phyloP scores from a whole-genome alignment of 2,797 vertebrate species.

The Diglossa cyanea region DNA sequence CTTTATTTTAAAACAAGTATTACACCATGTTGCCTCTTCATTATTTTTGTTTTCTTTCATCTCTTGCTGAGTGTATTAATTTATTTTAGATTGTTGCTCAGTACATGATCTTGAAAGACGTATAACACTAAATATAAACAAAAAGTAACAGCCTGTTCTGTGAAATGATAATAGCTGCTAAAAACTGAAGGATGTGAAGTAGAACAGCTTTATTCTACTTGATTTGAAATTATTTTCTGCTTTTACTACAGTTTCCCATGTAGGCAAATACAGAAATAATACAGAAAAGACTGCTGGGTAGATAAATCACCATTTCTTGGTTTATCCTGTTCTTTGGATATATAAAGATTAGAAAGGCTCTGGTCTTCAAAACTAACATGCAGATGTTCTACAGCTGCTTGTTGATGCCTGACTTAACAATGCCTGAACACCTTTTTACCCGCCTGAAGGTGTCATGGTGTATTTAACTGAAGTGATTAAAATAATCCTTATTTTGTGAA shows the following conservation, averaged over 20 bases:
- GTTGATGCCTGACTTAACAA: not conserved
- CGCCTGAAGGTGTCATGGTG: not conserved
- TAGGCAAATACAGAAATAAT: not conserved
- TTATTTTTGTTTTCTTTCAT: slow-evolving; percentile 3
- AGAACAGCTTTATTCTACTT: not conserved
- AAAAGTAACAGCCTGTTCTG: not conserved
- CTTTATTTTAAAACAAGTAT: not conserved
- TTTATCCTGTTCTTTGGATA: not conserved
- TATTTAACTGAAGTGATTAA: not conserved
- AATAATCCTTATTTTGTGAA: not conserved
- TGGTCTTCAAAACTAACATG: not conserved
- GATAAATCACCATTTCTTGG: not conserved
- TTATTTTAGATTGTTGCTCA: not conserved
- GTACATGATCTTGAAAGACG: not conserved
- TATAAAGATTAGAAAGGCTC: not conserved
- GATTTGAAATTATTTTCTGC: not conserved
- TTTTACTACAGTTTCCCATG: not conserved
- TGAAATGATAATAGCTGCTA: not conserved
- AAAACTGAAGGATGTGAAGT: not conserved
- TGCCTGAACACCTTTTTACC: not conserved
- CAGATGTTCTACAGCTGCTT: not conserved
- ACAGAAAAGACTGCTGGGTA: not conserved
- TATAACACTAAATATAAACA: not conserved
- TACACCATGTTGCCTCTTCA: not conserved
- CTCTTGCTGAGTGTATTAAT: not conserved